Percentiles rank a stretch among this genome's conserved stretches.
phyloP scores from a whole-genome alignment of 2,113 vertebrate species.

The Dunckerocampus dactyliophorus region DNA sequence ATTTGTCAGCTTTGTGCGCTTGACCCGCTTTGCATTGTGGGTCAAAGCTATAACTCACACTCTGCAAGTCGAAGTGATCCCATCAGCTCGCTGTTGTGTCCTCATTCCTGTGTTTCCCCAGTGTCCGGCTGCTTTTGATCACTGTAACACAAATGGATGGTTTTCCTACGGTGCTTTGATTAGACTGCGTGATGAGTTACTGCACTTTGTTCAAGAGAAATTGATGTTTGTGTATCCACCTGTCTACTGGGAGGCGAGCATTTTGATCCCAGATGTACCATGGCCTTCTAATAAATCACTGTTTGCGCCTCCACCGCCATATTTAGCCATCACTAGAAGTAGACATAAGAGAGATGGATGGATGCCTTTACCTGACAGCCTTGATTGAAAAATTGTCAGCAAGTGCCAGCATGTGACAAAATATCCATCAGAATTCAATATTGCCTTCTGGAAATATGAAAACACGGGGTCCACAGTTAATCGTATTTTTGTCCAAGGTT shows the following conservation, averaged over 20 bases:
- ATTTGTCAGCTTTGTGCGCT: conserved; percentile 58
- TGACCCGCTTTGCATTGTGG: conserved; percentile 60
- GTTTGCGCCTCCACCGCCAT: background rate
- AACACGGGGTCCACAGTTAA: background rate
- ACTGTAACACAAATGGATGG: conserved; percentile 60
- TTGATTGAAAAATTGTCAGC: conserved; percentile 8
- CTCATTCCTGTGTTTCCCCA: conserved; percentile 60
- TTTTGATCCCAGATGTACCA: conserved; percentile 24
- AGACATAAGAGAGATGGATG: conserved; percentile 12
- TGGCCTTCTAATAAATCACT: background rate
- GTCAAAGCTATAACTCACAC: conserved; percentile 65
- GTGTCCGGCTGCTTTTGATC: conserved; percentile 52
- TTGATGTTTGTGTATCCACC: conserved; percentile 24
- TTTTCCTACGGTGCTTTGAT: conserved; percentile 51
- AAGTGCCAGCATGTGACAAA: conserved; percentile 4
- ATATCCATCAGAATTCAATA: conserved; percentile 5
- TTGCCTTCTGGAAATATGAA: background rate
- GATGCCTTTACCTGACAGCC: background rate
- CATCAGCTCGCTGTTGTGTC: conserved; percentile 56
- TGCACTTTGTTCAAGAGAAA: conserved; percentile 27
- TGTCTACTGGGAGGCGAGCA: conserved; percentile 16
- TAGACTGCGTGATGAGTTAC: conserved; percentile 46
- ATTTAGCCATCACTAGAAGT: conserved; percentile 5
- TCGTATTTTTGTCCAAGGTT: background rate
- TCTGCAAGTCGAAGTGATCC: conserved; percentile 49